Base-by-base conservation (phyloP, 1,140 invertebrate species). In the Hyphantria cunea region DNA sequence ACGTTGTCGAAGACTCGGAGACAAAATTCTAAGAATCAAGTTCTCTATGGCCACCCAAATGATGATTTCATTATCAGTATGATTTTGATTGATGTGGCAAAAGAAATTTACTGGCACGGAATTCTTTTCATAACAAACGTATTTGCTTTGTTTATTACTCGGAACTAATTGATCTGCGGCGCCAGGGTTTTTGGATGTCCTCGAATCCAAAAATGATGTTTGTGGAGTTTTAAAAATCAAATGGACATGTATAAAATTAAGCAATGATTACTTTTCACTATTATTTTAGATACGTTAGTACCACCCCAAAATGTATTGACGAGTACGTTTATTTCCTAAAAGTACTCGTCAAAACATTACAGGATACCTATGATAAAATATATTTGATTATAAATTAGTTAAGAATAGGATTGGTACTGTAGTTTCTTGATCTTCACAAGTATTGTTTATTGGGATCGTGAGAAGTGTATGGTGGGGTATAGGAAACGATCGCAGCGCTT, bases 21-120 rank as follows among this genome's bases (percentile, higher is more conserved):
- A 64, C 70, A 61, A 59, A 68, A 55, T 90, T 90, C 88, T 84
- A 49, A 69, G 88, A 89, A 89, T 42, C 53, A 69, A 72, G 71
- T 79, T 82, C 76, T 88, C 84, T 89, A 89, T 88, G 86, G 82
- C 88, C 88, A 89, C 86, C 88, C 88, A 89, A 88, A 87, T 90
- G 86, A 90, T 90, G 88, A 90, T 90, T 90, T 89, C 84, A 90
- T 90, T 90, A 90, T 88, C 82, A 79, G 81, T 89, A 90, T 90
- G 86, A 90, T 90, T 90, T 90, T 90, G 88, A 90, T 90, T 90
- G 88, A 90, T 90, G 84, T 72, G 75, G 77, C 84, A 82, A 80
- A 90, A 89, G 86, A 90, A 90, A 79, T 84, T 77, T 69, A 68
- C 64, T 66, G 70, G 55, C 76, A 78, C 61, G 76, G 74, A 80